A percentile compares a stretch with the other conserved stretches of the same genome.
Conservation (phyloP, 2,113 vertebrate species). For the Elaphurus davidianus region DNA sequence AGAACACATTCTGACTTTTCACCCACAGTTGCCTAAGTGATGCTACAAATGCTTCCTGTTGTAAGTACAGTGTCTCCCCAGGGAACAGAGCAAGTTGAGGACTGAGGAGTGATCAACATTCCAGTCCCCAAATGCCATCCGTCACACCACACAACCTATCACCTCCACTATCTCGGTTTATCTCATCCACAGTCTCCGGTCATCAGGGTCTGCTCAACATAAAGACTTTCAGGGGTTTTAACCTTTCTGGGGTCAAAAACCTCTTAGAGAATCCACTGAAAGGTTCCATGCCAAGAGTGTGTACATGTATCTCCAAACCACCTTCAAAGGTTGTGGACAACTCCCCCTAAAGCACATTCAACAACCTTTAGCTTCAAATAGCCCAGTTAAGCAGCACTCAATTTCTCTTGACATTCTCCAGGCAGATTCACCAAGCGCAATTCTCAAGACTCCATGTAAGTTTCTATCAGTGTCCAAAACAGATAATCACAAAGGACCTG, state of each 20-base stretch:
- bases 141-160: not conserved
- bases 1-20: not conserved
- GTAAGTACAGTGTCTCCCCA: accelerated
- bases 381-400: not conserved
- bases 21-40: not conserved
- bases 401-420: not conserved
- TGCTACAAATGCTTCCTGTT: not conserved
- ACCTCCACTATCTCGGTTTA: not conserved
- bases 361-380: not conserved
- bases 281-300: not conserved
- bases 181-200: not conserved
- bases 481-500: not conserved
- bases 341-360: not conserved
- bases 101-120: not conserved
- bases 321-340: not conserved
- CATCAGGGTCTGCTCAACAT: not conserved
- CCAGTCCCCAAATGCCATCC: not conserved
- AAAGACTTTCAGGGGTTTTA: not conserved
- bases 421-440: not conserved
- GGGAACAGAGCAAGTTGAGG: not conserved
- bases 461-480: not conserved
- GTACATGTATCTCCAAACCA: too few species aligned
- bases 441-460: not conserved
- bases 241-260: not conserved
- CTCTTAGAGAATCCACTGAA: not conserved